Percentiles rank a stretch among this genome's conserved stretches.
Conservation (phyloP, 2,888 invertebrate genomes). For the Tetranychus piercei region DNA sequence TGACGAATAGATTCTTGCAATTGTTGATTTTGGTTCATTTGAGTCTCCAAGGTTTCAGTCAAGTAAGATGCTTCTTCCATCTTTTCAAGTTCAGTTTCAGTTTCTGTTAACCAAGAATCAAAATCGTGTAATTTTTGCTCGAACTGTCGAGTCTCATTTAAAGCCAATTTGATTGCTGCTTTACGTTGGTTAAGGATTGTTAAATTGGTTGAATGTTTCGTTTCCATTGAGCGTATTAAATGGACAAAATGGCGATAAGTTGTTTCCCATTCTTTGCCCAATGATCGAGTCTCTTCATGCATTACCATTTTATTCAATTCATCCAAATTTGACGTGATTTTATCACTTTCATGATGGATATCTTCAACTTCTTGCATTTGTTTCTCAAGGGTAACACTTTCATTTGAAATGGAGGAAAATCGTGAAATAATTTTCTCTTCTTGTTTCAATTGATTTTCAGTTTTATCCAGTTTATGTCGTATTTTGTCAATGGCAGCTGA, state of each 20-base stretch:
- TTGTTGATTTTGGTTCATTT: conserved; percentile 2
- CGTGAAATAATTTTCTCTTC: background rate
- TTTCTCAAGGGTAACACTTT: background rate
- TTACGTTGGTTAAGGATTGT: background rate
- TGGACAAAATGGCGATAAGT: background rate
- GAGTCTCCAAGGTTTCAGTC: background rate
- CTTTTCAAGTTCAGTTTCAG: background rate
- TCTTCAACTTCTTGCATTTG: background rate
- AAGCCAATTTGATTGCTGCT: background rate
- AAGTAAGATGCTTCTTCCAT: background rate
- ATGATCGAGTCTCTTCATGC: background rate
- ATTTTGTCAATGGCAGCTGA: background rate
- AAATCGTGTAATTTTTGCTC: conserved; percentile 3
- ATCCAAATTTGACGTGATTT: background rate
- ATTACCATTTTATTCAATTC: background rate
- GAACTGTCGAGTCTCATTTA: background rate
- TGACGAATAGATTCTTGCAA: background rate
- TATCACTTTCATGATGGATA: background rate
- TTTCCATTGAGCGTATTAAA: background rate
- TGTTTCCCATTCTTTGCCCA: background rate
- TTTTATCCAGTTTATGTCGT: background rate
- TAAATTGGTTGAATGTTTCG: background rate
- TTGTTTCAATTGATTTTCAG: conserved; percentile 1
- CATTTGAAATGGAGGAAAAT: background rate
- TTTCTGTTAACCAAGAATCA: background rate